phyloP scores from a whole-genome alignment of 1,140 invertebrate species.

The Diuraphis noxia region DNA sequence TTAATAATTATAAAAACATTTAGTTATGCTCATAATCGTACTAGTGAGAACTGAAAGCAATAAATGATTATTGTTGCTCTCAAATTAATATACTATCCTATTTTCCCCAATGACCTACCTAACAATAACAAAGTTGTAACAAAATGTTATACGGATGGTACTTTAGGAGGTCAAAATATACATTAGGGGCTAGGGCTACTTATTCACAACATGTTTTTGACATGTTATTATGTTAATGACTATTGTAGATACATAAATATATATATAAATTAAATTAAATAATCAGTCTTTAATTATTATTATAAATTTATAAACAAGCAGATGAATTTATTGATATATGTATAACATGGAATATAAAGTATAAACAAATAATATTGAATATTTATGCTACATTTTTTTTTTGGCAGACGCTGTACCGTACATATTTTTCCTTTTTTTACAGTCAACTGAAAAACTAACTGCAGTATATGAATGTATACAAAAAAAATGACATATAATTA shows the following conservation, averaged over 20 bases:
- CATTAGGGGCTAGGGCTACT: no score
- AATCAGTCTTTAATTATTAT: background rate
- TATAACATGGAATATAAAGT: background rate
- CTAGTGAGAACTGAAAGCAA: no score
- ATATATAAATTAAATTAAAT: background rate
- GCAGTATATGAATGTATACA: background rate
- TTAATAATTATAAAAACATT: no score
- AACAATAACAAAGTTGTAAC: no score
- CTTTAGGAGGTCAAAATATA: background rate
- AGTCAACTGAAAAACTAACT: background rate
- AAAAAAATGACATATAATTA: background rate
- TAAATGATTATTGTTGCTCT: no score
- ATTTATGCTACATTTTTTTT: background rate
- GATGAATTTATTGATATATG: background rate
- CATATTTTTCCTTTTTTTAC: constrained; percentile 5
- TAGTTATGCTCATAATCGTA: no score
- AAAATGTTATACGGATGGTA: no score
- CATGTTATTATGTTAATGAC: background rate
- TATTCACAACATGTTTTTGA: background rate
- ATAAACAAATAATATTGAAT: background rate
- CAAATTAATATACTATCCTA: background rate
- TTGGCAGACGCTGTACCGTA: background rate
- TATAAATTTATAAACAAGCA: background rate
- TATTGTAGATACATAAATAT: background rate
- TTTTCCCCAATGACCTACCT: background rate